phyloP scores from a whole-genome alignment of 2,888 invertebrate genomes.

The Torymus aiolomorphi region DNA sequence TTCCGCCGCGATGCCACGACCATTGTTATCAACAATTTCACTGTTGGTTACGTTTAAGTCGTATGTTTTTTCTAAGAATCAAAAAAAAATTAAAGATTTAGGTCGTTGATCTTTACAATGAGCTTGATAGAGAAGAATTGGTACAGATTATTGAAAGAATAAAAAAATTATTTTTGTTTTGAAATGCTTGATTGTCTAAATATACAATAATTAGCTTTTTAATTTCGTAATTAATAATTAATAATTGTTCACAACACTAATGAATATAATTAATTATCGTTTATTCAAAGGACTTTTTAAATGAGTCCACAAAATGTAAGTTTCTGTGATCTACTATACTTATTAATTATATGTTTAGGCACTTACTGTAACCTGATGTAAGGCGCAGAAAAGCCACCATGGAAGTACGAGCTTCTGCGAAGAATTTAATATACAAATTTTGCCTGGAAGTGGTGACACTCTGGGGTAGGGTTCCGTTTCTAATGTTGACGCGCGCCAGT shows the following conservation, averaged over 20 bases:
- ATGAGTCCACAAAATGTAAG: too few relatives aligned
- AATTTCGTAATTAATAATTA: too few relatives aligned
- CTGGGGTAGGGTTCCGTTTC: conserved; percentile 92
- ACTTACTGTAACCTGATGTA: conserved; percentile 83
- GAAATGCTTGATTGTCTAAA: too few relatives aligned
- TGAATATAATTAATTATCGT: too few relatives aligned
- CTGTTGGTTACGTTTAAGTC: conserved; percentile 93
- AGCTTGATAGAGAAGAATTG: too few relatives aligned
- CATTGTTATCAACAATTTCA: conserved; percentile 91
- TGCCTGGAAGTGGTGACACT: conserved; percentile 89
- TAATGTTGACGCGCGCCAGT: conserved; percentile 83
- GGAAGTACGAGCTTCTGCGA: conserved; percentile 84
- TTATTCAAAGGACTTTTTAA: too few relatives aligned
- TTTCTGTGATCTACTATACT: too few relatives aligned
- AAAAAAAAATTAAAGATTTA: not conserved
- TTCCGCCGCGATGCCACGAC: conserved; percentile 95
- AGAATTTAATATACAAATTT: conserved; percentile 88
- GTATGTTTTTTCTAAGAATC: conserved; percentile 81
- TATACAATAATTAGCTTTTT: too few relatives aligned
- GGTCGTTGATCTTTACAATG: too few relatives aligned
- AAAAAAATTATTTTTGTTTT: too few relatives aligned
- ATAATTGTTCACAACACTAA: too few relatives aligned
- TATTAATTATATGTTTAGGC: not conserved
- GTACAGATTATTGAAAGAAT: too few relatives aligned
- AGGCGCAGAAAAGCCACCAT: conserved; percentile 87